These are phyloP conservation scores for Rhinichthys klamathensis DNA, from an alignment of 2,113 vertebrate genomes.

Conservation along the genomic window DNA sequence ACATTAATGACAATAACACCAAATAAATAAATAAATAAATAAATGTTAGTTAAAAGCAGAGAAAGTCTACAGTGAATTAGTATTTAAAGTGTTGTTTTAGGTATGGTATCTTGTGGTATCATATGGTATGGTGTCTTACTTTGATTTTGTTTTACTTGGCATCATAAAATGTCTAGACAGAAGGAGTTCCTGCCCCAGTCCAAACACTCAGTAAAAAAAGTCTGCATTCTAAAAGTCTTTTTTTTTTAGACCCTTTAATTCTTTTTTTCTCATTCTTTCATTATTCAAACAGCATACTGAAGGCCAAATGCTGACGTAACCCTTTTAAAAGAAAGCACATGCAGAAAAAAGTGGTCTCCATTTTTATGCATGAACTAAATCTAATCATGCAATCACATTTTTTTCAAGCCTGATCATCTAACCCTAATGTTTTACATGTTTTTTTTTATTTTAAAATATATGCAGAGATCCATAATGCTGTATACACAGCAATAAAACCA, in stretches of 20 bases:
- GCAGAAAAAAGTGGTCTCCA: not conserved
- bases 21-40: not conserved
- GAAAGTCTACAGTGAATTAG: slow-evolving; percentile 2
- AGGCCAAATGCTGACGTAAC: slow-evolving; percentile 30
- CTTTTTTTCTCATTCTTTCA: not conserved
- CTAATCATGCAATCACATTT: not conserved
- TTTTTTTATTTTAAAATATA: not conserved
- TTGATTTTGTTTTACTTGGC: slow-evolving; percentile 33
- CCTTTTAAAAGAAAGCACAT: not conserved
- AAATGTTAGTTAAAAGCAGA: not conserved
- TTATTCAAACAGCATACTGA: slow-evolving; percentile 1
- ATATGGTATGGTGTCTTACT: slow-evolving; percentile 20
- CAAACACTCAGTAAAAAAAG: slow-evolving; percentile 27
- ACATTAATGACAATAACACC: not conserved
- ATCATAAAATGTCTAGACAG: slow-evolving; percentile 57
- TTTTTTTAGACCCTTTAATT: not conserved
- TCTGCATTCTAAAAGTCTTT: slow-evolving; percentile 3
- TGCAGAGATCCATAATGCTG: not conserved
- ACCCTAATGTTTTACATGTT: not conserved
- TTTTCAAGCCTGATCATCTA: not conserved
- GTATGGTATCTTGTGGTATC: not conserved
- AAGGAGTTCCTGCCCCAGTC: slow-evolving; percentile 2
- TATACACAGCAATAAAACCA: not conserved
- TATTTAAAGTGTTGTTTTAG: slow-evolving; percentile 20
- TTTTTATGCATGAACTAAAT: not conserved